These are phyloP conservation scores for Antechinus flavipes DNA, from an alignment of 2,113 vertebrate species.

Conservation along the genomic window DNA sequence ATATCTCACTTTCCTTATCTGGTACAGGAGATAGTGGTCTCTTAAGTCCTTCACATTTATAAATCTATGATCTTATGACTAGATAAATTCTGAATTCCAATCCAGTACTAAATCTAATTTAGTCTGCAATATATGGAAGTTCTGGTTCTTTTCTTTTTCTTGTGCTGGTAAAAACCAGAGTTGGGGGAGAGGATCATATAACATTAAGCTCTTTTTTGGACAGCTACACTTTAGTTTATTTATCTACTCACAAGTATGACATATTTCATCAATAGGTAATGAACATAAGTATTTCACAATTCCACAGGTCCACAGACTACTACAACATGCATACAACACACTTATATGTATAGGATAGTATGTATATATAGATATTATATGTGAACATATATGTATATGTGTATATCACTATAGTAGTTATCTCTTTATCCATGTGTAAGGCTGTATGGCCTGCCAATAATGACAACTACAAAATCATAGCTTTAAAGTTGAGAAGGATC, in stretches of 20 bases:
- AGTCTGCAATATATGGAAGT: background rate
- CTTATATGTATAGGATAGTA: too few species aligned
- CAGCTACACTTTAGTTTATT: too few species aligned
- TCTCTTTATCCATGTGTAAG: background rate
- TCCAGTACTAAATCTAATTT: background rate
- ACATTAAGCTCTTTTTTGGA: background rate
- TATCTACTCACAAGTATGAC: too few species aligned
- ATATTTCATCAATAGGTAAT: too few species aligned
- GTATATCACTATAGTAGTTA: background rate
- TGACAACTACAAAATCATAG: background rate
- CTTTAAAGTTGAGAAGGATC: background rate
- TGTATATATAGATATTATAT: too few species aligned
- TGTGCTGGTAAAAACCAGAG: background rate
- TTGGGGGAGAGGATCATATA: background rate
- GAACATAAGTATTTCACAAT: too few species aligned
- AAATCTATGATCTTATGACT: background rate
- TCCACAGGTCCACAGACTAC: too few species aligned
- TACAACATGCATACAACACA: too few species aligned
- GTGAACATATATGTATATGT: too few species aligned
- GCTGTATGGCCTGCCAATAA: background rate
- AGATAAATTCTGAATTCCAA: background rate
- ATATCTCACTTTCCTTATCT: background rate
- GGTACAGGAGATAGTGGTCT: background rate
- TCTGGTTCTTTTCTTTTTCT: background rate
- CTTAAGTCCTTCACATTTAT: background rate